Conservation (phyloP, 2,797 vertebrate genomes). For the Hydrophis major region DNA sequence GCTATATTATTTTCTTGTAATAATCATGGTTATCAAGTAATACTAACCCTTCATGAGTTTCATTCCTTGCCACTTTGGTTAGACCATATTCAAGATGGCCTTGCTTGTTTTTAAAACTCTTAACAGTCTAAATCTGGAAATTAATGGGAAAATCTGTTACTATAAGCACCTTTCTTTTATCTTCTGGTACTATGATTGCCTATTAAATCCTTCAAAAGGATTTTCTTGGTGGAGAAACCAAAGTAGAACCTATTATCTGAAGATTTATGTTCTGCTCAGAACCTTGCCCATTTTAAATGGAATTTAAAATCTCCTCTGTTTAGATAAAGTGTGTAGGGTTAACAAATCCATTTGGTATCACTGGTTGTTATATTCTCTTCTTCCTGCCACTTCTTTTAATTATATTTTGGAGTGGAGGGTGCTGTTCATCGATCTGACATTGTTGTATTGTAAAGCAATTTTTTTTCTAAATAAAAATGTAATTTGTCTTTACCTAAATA, state of each 20-base stretch:
- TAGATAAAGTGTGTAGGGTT: not conserved
- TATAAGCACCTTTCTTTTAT: not conserved
- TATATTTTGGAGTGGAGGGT: not conserved
- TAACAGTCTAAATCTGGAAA: not conserved
- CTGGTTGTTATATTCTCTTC: not conserved
- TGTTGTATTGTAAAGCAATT: not conserved
- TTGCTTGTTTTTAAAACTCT: not conserved
- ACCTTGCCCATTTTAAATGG: not conserved
- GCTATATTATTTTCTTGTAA: not conserved
- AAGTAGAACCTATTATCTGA: not conserved
- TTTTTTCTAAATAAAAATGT: not conserved
- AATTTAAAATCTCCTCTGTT: not conserved
- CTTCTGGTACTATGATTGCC: not conserved
- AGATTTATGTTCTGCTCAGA: not conserved
- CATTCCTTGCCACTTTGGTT: not conserved
- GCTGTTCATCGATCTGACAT: not conserved
- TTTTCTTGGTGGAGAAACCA: not conserved
- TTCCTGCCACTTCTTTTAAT: not conserved
- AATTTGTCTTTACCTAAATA: not conserved
- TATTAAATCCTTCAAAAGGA: not conserved
- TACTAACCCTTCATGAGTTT: not conserved
- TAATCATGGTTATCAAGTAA: not conserved
- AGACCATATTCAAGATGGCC: not conserved
- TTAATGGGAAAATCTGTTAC: not conserved
- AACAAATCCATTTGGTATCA: not conserved